phyloP scores from a whole-genome alignment of 2,113 vertebrate species.

The Lanius ludovicianus region DNA sequence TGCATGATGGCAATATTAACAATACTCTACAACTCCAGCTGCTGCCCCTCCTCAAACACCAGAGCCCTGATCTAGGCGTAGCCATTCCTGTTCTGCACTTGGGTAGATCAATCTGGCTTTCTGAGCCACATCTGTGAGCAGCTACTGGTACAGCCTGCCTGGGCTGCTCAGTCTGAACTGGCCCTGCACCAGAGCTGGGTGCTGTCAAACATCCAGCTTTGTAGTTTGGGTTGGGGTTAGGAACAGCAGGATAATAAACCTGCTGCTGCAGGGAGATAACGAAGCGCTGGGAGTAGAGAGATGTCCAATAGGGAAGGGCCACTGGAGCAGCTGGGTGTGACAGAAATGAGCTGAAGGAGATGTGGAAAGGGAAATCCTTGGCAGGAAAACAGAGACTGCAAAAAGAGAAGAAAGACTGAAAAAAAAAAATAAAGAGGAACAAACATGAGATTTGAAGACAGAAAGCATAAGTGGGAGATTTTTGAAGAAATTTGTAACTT shows the following conservation, averaged over 20 bases:
- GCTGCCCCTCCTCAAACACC: not conserved
- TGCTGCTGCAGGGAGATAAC: not conserved
- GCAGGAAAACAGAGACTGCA: not conserved
- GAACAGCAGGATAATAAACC: not conserved
- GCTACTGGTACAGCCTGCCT: not conserved
- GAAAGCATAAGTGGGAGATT: not conserved
- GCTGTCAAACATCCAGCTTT: not conserved
- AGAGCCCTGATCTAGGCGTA: not conserved
- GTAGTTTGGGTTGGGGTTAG: not conserved
- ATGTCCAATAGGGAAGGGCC: not conserved
- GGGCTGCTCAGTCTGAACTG: not conserved
- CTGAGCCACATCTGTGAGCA: not conserved
- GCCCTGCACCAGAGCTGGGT: not conserved
- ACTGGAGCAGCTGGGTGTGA: not conserved
- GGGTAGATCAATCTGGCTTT: not conserved
- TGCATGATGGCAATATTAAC: not conserved
- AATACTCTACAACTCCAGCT: not conserved
- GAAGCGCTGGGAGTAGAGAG: fast-evolving
- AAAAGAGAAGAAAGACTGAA: not conserved
- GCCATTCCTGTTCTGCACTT: not conserved
- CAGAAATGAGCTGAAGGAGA: not conserved
- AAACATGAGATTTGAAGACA: not conserved
- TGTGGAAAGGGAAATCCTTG: not conserved
- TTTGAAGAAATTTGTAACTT: not conserved
- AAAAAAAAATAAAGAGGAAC: not conserved